These are phyloP conservation scores for Drosophila busckii DNA, from an alignment of 1,140 invertebrate species.

Conservation along the genomic window DNA sequence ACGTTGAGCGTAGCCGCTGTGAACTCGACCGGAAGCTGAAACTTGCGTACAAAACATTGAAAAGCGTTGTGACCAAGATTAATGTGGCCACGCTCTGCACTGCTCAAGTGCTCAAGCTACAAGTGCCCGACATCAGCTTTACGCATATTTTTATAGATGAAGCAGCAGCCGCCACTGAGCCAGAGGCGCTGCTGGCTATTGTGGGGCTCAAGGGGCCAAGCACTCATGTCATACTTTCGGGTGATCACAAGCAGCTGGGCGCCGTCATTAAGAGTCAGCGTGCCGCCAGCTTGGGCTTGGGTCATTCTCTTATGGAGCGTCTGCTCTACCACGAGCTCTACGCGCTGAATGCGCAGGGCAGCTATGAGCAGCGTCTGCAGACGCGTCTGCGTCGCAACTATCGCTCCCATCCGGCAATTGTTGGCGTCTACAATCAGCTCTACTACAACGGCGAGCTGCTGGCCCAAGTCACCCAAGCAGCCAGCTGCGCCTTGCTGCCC, in stretches of 20 bases:
- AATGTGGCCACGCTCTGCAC: conserved; percentile 27
- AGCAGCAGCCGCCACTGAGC: conserved; percentile 88
- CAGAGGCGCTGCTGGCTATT: conserved; percentile 85
- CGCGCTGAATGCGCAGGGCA: conserved; percentile 74
- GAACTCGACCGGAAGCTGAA: too few relatives aligned
- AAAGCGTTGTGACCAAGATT: conserved; percentile 7
- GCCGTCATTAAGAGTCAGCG: conserved; percentile 83
- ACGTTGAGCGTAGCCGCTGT: too few relatives aligned
- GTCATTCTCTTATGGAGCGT: conserved; percentile 81
- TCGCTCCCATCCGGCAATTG: conserved; percentile 81
- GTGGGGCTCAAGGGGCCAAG: conserved; percentile 60
- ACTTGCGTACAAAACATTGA: too few relatives aligned
- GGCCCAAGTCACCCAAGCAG: conserved; percentile 22
- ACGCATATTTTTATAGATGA: conserved; percentile 91
- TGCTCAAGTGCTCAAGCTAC: conserved; percentile 81
- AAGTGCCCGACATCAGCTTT: conserved; percentile 2
- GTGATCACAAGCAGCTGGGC: conserved; percentile 91
- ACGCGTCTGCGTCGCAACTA: conserved; percentile 84
- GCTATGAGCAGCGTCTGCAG: conserved; percentile 81
- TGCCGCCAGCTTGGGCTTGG: conserved; percentile 78
- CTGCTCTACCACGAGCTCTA: conserved; percentile 79
- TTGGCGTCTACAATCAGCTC: conserved; percentile 82
- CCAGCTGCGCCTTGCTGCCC: conserved; percentile 62
- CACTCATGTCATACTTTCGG: conserved; percentile 84
- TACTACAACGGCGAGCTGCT: conserved; percentile 82